These are phyloP conservation scores for Sphaerophoria taeniata DNA, from an alignment of 2,888 invertebrate species.

Conservation along the genomic window DNA sequence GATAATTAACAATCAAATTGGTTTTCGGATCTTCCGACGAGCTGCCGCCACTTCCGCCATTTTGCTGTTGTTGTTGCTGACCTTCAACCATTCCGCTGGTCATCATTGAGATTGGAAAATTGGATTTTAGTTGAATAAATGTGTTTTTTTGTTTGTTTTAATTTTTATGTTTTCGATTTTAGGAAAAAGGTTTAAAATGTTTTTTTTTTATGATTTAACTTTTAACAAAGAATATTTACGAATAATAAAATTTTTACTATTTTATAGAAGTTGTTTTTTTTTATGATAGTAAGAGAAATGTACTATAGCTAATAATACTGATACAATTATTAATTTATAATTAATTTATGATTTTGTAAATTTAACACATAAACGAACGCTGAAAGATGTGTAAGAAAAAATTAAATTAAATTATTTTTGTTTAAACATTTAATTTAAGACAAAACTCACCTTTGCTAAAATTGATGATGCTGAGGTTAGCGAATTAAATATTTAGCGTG, in stretches of 20 bases:
- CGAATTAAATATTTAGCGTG: conserved; percentile 41
- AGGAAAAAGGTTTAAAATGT: conserved; percentile 33
- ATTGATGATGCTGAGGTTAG: conserved; percentile 51
- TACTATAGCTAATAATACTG: conserved; percentile 73
- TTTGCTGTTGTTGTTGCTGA: conserved; percentile 82
- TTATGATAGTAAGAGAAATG: conserved; percentile 53
- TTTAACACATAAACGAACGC: conserved; percentile 67
- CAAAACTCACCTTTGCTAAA: conserved; percentile 50
- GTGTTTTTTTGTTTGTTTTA: conserved; percentile 16
- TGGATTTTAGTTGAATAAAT: conserved; percentile 60
- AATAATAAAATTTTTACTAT: conserved; percentile 50
- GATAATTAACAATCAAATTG: conserved; percentile 97
- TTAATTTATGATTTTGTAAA: conserved; percentile 57
- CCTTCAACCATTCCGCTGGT: conserved; percentile 85
- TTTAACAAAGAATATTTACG: conserved; percentile 50
- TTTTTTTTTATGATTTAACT: conserved; percentile 24
- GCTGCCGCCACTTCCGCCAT: conserved; percentile 76
- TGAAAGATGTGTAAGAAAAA: conserved; percentile 30
- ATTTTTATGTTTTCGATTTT: conserved; percentile 18
- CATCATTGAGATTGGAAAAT: conserved; percentile 72
- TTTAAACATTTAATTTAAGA: neutral
- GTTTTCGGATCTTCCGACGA: conserved; percentile 91
- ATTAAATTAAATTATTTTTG: neutral
- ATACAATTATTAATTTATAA: conserved; percentile 60
- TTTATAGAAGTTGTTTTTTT: conserved; percentile 30